phyloP scores from a whole-genome alignment of 1,140 invertebrate genomes.

The Drosophila gunungcola region DNA sequence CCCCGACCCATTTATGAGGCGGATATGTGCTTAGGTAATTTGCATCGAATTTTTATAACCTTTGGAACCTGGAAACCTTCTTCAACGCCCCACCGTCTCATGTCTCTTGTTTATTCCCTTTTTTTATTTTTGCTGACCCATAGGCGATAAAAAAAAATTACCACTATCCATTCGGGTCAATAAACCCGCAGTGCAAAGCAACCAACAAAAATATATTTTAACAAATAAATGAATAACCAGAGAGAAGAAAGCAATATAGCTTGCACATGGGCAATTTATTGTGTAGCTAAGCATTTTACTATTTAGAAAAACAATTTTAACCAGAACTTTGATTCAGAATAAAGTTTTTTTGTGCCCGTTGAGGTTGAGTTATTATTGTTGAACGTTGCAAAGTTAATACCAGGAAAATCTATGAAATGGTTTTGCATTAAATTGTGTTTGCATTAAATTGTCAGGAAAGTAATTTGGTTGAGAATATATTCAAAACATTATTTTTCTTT shows the following conservation, averaged over 20 bases:
- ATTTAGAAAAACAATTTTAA: conserved; percentile 4
- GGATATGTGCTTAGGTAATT: conserved; percentile 65
- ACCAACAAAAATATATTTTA: conserved; percentile 18
- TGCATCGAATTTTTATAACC: conserved; percentile 56
- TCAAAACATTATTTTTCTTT: no score
- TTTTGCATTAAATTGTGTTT: not conserved
- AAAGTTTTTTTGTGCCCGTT: conserved; percentile 9
- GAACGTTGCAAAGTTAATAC: not conserved
- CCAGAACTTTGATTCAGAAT: conserved; percentile 26
- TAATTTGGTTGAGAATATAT: no score
- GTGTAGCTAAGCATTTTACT: conserved; percentile 38
- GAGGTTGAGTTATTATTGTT: not conserved
- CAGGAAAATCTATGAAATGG: not conserved
- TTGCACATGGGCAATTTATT: conserved; percentile 37
- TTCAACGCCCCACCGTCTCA: conserved; percentile 7
- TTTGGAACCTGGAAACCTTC: conserved; percentile 49
- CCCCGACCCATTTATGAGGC: conserved; percentile 48
- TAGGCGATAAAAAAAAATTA: conserved; percentile 47
- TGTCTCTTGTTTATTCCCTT: conserved; percentile 25
- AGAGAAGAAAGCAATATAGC: conserved; percentile 22
- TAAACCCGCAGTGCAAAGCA: conserved; percentile 53
- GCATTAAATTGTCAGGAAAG: no score
- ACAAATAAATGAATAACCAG: conserved; percentile 32
- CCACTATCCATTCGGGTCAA: conserved; percentile 49
- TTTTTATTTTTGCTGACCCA: conserved; percentile 52